Evolutionary conservation across 2,888 invertebrate genomes (phyloP), one percentile per base, ranked within the genome.

Genomic region (Cryptocephalus moraei): DNA sequence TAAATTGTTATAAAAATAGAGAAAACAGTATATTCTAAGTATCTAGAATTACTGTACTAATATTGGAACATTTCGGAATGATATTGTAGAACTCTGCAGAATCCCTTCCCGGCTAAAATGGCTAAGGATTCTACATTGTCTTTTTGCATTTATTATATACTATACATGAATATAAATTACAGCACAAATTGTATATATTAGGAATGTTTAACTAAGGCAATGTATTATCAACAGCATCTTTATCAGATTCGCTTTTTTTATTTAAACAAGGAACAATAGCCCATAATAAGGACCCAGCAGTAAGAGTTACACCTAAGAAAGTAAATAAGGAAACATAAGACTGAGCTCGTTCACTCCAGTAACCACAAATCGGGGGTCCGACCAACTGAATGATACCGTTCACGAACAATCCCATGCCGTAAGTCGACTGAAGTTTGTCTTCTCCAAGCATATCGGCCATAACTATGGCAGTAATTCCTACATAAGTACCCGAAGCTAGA

Each of bases 361-460:
- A 58, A 0, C 89, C 89, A 62, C 89, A 89, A n/a, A 90, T 72
- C 0, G 90, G 90, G 1, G 91, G 91, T 0, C 91, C 90, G 1
- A 87, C 70, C 39, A 91, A 65, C 65, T 91, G 91, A 14, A 90
- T 67, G 43, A 91, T 77, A 1, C 91, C 91, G 59, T 90, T 91
- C 9, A 90, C 80, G 58, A 91, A 90, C 32, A 91, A 71, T 54
- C 89, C 88, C 32, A 91, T 88, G 1, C 91, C 91, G 59, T 90
- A 91, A 0, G 89, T 87, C 0, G 89, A 87, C 62, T 89, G 87
- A 0, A 91, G 68, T n/a, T 86, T 75, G 56, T 91, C 89, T 0
- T 85, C 83, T 0, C 91, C 91, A 8, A 91, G 64, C 82, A 90
- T 82, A 62, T 91, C 90, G 0, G 89, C 87, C 86, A 91, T 88